Evolutionary conservation across 2,888 invertebrate species (phyloP), one percentile per base, ranked within the genome.

Genomic region (Petrolisthes cinctipes): DNA sequence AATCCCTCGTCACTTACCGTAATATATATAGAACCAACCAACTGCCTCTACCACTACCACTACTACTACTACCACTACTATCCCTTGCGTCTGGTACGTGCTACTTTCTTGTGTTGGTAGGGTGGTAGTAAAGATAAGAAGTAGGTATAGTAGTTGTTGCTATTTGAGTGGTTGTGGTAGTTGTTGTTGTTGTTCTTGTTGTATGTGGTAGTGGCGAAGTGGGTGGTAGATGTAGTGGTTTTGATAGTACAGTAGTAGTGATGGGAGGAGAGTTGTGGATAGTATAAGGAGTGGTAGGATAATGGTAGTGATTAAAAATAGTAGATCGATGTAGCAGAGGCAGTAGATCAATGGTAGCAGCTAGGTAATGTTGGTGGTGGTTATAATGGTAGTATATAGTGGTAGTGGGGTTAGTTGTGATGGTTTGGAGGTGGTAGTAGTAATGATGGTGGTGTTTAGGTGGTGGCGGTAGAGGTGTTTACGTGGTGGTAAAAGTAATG

Each of bases 371-470:
- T n/a, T 71, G 0, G n/a, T 71, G 71, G 71, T 71, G 71, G 71
- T 71, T 6, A 20, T 71, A 20, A 6, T 71, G 71, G 61, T 61
- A 61, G 61, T 9, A 17, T 11, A 3, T 61, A 11, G 61, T 61
- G 61, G 71, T 71, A 71, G 71, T n/a, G n/a, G 3, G 14, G 20
- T 14, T 71, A 17, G 20, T 71, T 6, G 71, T 71, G 3, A 20
- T 71, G 20, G 78, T 53, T 7, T 23, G 78, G n/a, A n/a, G 78
- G 51, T 78, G 78, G 78, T 54, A 14, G 78, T 71, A 71, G 71
- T 0, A 17, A 37, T 37, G 37, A n/a, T n/a, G n/a, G n/a, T n/a
- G n/a, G n/a, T n/a, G n/a, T n/a, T n/a, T n/a, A n/a, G n/a, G n/a
- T n/a, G 71, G 4, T 71, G 20, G 4, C 20, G 4, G 17, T 37